These are phyloP conservation scores for Caligus rogercresseyi DNA, from an alignment of 1,140 invertebrate species.

Conservation along the genomic window DNA sequence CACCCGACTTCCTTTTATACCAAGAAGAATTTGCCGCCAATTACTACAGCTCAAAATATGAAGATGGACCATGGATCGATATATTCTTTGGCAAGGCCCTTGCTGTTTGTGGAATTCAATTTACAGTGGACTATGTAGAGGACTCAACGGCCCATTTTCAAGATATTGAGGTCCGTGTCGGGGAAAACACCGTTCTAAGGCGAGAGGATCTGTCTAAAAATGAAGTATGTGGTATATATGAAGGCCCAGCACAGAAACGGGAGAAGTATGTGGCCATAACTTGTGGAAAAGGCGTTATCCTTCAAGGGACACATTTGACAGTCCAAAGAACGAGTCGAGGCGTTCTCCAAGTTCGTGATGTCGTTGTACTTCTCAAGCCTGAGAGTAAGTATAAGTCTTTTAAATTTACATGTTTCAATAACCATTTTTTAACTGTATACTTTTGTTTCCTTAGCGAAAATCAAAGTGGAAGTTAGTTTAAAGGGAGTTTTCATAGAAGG, in stretches of 20 bases:
- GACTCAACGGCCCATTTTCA: neutral
- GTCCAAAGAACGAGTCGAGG: neutral
- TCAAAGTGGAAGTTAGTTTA: neutral
- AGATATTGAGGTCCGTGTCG: neutral
- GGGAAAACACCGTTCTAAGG: neutral
- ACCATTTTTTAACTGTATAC: slow-evolving; percentile 1
- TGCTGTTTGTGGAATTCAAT: neutral
- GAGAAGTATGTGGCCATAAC: neutral
- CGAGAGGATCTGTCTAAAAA: neutral
- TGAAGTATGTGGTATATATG: neutral
- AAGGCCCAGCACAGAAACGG: neutral
- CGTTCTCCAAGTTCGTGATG: neutral
- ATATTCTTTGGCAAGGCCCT: neutral
- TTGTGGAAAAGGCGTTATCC: neutral
- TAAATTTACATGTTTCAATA: neutral
- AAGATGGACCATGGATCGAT: neutral
- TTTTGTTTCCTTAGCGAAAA: neutral
- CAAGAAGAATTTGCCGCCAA: neutral
- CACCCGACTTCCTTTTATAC: neutral
- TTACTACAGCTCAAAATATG: neutral
- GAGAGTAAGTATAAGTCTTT: neutral
- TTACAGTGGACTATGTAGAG: neutral
- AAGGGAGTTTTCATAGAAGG: neutral
- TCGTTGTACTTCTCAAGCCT: neutral
- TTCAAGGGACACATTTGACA: neutral